Evolutionary conservation across 2,888 invertebrate genomes (phyloP), one percentile per base, ranked within the genome.

Genomic region (Perithous albicinctus): DNA sequence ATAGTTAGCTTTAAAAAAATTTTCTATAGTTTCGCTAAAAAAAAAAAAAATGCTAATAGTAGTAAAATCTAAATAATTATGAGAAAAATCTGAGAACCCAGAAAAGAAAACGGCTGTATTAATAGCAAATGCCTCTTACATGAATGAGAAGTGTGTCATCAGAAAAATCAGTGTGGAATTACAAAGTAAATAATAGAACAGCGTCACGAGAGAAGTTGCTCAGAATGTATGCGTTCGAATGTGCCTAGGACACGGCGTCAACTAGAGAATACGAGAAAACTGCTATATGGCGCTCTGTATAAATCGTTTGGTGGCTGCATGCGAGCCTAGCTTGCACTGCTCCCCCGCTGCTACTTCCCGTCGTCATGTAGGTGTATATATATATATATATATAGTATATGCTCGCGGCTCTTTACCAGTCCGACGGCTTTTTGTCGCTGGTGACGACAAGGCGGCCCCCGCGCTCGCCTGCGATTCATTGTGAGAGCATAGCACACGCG

Each of bases 341-440:
- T 61, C 59, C 59, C 23, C 35, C 59, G 54, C 66, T 70, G n/a
- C 56, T 69, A 78, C 69, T 75, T 82, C 78, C 75, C 75, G 74
- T 66, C 35, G 56, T 51, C 32, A 32, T 59, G 59, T 6, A n/a
- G n/a, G n/a, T n/a, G n/a, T n/a, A n/a, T n/a, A n/a, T n/a, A n/a
- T n/a, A n/a, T n/a, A n/a, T n/a, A n/a, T n/a, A n/a, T n/a, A n/a
- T n/a, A n/a, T 8, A 70, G 70, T 75, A 78, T 75, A 78, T 77
- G 54, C 80, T 76, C 80, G 84, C 79, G 72, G 76, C 83, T 74
- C 79, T 80, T 82, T 83, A 83, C 87, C 78, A 67, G 86, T 79
- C 84, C 59, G 85, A 84, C 89, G 80, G 86, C 87, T 89, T 89
- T 89, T 89, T 89, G 80, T 83, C 56, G 84, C 32, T 18, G 74